phyloP scores from a whole-genome alignment of 2,113 vertebrate genomes.

The Trochalopteron elliotii region DNA sequence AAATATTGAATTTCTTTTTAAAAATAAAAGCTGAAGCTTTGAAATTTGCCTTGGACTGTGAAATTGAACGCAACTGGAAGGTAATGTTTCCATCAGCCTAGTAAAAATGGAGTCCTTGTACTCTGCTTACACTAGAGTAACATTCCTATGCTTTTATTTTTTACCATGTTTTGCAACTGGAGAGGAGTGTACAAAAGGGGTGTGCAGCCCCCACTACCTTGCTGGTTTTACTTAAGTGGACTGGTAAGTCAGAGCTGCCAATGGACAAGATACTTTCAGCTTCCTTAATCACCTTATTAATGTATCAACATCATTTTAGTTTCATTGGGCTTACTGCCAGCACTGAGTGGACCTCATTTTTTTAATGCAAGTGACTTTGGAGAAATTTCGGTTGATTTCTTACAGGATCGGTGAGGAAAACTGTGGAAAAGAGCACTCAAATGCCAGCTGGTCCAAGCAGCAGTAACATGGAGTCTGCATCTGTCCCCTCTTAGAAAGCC shows the following conservation, averaged over 20 bases:
- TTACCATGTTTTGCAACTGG: background rate
- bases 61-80: background rate
- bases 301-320: background rate
- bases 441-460: background rate
- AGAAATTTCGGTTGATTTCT: background rate
- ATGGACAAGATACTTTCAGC: background rate
- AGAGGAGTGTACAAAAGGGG: background rate
- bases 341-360: background rate
- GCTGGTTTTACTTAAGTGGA: background rate
- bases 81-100: background rate
- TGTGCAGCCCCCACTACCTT: background rate
- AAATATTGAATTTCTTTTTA: background rate
- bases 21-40: slow-evolving; percentile 16
- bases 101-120: background rate
- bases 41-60: background rate
- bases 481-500: background rate
- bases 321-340: background rate
- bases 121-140: background rate
- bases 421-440: background rate
- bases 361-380: background rate
- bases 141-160: background rate
- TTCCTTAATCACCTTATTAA: background rate
- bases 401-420: background rate
- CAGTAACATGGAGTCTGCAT: background rate
- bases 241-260: background rate